Base-by-base conservation (phyloP, 2,888 invertebrate genomes). In the Anthophora plumipes region DNA sequence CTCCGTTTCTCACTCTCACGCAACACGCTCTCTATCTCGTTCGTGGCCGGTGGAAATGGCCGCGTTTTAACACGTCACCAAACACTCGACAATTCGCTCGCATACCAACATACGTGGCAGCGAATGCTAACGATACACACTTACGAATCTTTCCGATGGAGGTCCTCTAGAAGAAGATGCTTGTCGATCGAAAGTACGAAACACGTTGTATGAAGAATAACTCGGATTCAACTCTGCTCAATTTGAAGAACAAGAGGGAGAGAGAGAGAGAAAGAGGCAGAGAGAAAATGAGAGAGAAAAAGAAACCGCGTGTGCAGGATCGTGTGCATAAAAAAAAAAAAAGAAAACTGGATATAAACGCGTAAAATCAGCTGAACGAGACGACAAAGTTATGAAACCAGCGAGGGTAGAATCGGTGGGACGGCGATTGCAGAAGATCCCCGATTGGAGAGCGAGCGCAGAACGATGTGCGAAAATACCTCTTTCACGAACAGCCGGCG, bases 401-500 rank as follows among this genome's bases (percentile, higher is more conserved):
- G 66, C 39, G 52, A 73, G 39, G 77, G 22, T 8, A 43, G 52
- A 50, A 22, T 52, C 61, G 68, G 22, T 55, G 63, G n/a, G 77
- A 52, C 41, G 59, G 48, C 22, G 78, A n/a, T 50, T 59, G 79
- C 50, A 52, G 57, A 67, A 57, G 22, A 31, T 31, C 67, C 37
- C 61, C 48, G 69, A 64, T 75, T 59, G 57, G 71, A 67, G 64
- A 70, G 78, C 79, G 57, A 66, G 71, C 67, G 74, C 59, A 74
- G 77, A 79, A 76, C 76, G 84, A 71, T 76, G 82, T 76, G 84
- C 72, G 82, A 82, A 76, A 83, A 89, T 88, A 89, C 91, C 90
- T 91, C 86, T 84, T 88, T 88, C 91, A 88, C 91, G 89, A 90
- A 90, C 90, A 86, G 91, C 90, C 92, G 92, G 91, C 91, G 91